These are phyloP conservation scores for Microdon myrmicae DNA, from an alignment of 2,888 invertebrate species.

Conservation along the genomic window DNA sequence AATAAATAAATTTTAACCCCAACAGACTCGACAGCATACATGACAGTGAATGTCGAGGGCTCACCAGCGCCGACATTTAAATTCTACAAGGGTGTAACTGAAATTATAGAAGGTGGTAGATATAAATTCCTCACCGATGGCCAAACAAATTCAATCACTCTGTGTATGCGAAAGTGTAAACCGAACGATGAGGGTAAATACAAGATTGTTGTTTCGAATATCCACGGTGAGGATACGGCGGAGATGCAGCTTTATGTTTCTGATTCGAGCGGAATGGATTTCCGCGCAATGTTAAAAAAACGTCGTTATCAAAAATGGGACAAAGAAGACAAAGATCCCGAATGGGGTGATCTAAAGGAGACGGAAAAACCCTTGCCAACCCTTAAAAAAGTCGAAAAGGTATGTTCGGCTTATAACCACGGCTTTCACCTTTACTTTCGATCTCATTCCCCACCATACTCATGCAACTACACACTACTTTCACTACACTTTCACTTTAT, in stretches of 20 bases:
- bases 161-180: slow-evolving; percentile 95
- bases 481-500: slow-evolving; percentile 1
- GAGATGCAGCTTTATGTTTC: slow-evolving; percentile 97
- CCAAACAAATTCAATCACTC: slow-evolving; percentile 88
- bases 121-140: slow-evolving; percentile 96
- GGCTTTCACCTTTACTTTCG: no score
- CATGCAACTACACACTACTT: no score
- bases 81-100: slow-evolving; percentile 93
- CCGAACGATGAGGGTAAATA: slow-evolving; percentile 98
- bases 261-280: slow-evolving; percentile 98
- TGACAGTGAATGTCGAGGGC: slow-evolving; percentile 93
- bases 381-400: slow-evolving; percentile 94
- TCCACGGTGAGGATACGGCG: slow-evolving; percentile 94
- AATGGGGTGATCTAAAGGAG: slow-evolving; percentile 94
- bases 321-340: slow-evolving; percentile 88
- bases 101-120: slow-evolving; percentile 94
- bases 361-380: slow-evolving; percentile 86
- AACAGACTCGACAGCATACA: slow-evolving; percentile 89
- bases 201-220: slow-evolving; percentile 90
- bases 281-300: slow-evolving; percentile 97
- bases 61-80: slow-evolving; percentile 94
- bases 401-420: slow-evolving; percentile 67
- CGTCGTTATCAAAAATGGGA: slow-evolving; percentile 95
- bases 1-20: slow-evolving; percentile 30
- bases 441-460: background rate